phyloP scores from a whole-genome alignment of 2,113 vertebrate species.

The Muntiacus reevesi region DNA sequence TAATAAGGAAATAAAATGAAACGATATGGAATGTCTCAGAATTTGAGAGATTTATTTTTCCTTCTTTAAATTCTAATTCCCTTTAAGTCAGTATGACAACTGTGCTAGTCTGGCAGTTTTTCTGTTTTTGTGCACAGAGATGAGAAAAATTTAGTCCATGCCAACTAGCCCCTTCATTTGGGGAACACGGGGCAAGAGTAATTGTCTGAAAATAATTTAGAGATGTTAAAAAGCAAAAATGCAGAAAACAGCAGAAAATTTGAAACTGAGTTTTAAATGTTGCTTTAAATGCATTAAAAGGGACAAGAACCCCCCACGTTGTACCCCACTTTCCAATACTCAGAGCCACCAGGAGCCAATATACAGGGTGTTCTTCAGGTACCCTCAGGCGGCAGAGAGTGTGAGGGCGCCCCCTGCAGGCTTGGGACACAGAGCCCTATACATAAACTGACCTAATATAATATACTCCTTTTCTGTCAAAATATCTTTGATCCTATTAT shows the following conservation, averaged over 20 bases:
- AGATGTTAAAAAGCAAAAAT: neutral
- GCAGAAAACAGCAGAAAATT: neutral
- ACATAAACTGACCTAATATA: neutral
- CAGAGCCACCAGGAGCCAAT: neutral
- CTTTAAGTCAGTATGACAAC: neutral
- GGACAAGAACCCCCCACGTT: neutral
- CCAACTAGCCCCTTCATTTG: neutral
- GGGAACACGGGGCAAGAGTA: neutral
- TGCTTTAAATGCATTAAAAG: neutral
- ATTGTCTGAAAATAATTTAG: neutral
- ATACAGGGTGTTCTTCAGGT: fast-evolving
- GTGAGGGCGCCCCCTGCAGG: neutral
- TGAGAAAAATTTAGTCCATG: neutral
- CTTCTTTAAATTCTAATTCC: neutral
- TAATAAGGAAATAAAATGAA: constrained; percentile 32
- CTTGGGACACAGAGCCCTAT: too few species aligned
- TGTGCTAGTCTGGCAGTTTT: neutral
- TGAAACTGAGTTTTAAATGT: neutral
- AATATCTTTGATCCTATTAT: neutral
- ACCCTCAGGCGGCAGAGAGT: neutral
- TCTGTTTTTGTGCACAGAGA: neutral
- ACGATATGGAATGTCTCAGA: neutral
- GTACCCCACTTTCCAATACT: neutral
- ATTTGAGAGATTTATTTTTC: neutral
- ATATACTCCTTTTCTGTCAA: neutral